phyloP scores from a whole-genome alignment of 2,797 vertebrate species.

The Acipenser oxyrinchus region DNA sequence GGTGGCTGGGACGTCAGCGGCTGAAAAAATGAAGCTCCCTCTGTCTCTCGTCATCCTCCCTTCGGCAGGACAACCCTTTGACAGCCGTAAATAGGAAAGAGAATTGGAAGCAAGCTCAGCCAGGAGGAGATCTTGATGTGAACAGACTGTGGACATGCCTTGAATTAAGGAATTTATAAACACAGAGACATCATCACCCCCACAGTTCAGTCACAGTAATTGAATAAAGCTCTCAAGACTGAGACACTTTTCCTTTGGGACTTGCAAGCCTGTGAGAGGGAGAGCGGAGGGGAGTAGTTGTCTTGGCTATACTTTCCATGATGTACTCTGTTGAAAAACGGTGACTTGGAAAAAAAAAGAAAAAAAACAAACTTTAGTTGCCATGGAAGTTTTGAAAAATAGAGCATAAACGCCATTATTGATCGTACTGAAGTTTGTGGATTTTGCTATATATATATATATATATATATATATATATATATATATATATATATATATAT shows the following conservation, averaged over 20 bases:
- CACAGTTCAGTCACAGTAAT: slow-evolving; percentile 14
- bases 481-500: no score
- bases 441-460: not conserved
- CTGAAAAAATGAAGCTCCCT: slow-evolving; percentile 29
- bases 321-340: slow-evolving; percentile 43
- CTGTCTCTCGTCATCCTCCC: slow-evolving; percentile 15
- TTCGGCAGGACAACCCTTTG: slow-evolving; percentile 18
- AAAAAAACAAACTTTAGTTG: not conserved
- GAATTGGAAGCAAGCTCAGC: slow-evolving; percentile 31
- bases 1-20: slow-evolving; percentile 37
- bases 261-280: slow-evolving; percentile 24
- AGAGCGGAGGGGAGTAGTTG: slow-evolving; percentile 34
- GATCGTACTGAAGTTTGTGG: not conserved
- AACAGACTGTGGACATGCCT: slow-evolving; percentile 19
- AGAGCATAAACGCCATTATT: not conserved
- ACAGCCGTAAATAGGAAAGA: slow-evolving; percentile 29
- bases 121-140: slow-evolving; percentile 21
- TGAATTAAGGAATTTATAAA: slow-evolving; percentile 21
- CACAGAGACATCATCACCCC: slow-evolving; percentile 16
- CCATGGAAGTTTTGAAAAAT: not conserved
- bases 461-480: no score
- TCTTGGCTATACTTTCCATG: slow-evolving; percentile 29
- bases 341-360: slow-evolving; percentile 41
- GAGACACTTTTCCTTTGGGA: slow-evolving; percentile 32
- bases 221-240: slow-evolving; percentile 31